Percentiles rank a stretch among this genome's conserved stretches.
Evolutionary conservation across 92 coral and sea anemone genomes (phyloP).

Genomic region (Palythoa heliodiscus): DNA sequence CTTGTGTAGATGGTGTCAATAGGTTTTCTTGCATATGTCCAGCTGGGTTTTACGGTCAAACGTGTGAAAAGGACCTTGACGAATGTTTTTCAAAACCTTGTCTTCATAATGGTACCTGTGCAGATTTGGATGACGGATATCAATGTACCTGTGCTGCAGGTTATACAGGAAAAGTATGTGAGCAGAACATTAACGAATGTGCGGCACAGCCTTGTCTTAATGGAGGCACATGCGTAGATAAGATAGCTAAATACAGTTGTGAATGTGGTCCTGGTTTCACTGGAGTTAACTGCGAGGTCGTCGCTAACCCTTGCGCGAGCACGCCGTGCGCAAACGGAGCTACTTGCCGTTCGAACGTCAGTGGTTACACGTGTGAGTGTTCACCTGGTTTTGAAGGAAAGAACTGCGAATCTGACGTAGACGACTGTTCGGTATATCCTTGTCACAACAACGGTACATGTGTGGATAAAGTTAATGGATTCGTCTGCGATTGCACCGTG

Average conservation of each 20-base stretch:
- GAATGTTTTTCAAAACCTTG: conserved; percentile 41
- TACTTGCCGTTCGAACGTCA: background rate
- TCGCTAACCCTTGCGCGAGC: background rate
- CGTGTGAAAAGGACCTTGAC: conserved; percentile 37
- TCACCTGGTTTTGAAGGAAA: conserved; percentile 8
- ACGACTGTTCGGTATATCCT: background rate
- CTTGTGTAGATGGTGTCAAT: background rate
- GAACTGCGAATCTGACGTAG: background rate
- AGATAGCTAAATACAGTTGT: background rate
- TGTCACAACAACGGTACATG: conserved; percentile 24
- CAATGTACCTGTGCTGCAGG: conserved; percentile 28
- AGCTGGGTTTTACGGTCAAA: background rate
- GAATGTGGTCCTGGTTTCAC: background rate
- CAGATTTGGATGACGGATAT: conserved; percentile 28
- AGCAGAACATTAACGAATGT: conserved; percentile 9
- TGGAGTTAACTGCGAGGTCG: conserved; percentile 25
- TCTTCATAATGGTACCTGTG: conserved; percentile 33
- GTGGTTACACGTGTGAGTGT: conserved; percentile 14
- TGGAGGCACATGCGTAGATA: conserved; percentile 11
- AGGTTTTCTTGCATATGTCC: conserved; percentile 12
- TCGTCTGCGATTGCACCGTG: background rate
- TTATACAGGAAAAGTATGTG: conserved; percentile 41
- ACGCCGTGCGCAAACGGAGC: conserved; percentile 16
- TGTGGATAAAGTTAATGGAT: background rate
- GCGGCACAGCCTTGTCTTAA: background rate